A percentile compares a stretch with the other conserved stretches of the same genome.
phyloP scores from a whole-genome alignment of 37 sponge, comb jelly and placozoan genomes.

The Crambe crambe region DNA sequence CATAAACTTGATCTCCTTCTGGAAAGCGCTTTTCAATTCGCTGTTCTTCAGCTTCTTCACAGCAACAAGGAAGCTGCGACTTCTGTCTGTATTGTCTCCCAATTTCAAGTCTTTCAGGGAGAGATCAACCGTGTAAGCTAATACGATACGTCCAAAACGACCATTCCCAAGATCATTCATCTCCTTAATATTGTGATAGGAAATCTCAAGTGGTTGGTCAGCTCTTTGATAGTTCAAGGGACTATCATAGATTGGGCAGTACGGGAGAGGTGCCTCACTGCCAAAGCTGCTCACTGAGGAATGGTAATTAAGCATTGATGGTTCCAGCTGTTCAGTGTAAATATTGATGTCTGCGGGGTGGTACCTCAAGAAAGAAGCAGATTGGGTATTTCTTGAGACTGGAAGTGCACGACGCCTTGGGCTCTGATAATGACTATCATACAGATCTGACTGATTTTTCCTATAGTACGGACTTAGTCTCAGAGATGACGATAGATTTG shows the following conservation, averaged over 20 bases:
- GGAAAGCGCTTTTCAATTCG: constrained; percentile 50
- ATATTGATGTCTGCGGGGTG: constrained; percentile 10
- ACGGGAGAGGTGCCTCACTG: constrained; percentile 28
- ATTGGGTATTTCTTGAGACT: no score
- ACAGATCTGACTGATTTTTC: neutral
- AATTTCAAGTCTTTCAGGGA: constrained; percentile 60
- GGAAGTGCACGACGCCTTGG: neutral
- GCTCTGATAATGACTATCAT: constrained; percentile 14
- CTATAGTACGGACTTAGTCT: neutral
- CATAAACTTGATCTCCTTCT: constrained; percentile 80
- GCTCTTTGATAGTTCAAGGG: neutral
- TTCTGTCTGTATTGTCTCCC: constrained; percentile 40
- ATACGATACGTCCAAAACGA: constrained; percentile 66
- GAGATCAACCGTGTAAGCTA: constrained; percentile 55
- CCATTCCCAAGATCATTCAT: constrained; percentile 61
- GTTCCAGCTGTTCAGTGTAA: constrained; percentile 53
- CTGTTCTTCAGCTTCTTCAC: constrained; percentile 72
- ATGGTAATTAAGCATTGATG: constrained; percentile 41
- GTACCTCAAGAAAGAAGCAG: neutral
- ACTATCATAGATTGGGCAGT: constrained; percentile 53
- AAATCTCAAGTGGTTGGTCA: constrained; percentile 12
- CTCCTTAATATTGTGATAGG: constrained; percentile 20
- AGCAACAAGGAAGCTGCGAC: constrained; percentile 69
- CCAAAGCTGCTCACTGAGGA: neutral
- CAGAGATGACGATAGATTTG: constrained; percentile 11